A percentile compares a stretch with the other conserved stretches of the same genome.
Conservation (phyloP, 92 coral and sea anemone species). For the Paragorgia papillata region DNA sequence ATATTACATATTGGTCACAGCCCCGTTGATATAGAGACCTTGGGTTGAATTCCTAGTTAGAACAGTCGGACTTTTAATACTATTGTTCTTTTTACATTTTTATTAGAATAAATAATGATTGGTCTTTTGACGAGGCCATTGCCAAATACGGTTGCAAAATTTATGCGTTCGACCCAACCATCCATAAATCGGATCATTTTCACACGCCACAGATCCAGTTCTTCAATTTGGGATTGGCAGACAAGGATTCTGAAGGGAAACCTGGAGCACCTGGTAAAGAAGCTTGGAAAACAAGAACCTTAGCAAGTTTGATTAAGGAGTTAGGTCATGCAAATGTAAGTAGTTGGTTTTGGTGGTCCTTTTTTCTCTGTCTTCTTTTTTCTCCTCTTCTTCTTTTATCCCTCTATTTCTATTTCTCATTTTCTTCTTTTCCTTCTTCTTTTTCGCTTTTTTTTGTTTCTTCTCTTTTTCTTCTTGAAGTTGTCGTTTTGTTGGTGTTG, state of each 20-base stretch:
- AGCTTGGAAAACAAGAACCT: constrained; percentile 76
- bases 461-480: no score
- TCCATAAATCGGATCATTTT: constrained; percentile 62
- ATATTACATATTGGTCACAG: no score
- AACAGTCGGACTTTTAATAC: no score
- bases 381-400: no score
- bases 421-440: no score
- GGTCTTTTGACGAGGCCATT: constrained; percentile 88
- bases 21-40: no score
- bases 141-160: constrained; percentile 77
- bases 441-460: no score
- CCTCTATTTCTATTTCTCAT: no score
- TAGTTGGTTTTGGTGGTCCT: no score
- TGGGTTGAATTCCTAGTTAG: no score
- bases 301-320: constrained; percentile 63
- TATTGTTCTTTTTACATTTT: not conserved
- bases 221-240: constrained; percentile 71
- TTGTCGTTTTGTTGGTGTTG: no score
- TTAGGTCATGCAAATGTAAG: constrained; percentile 78
- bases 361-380: no score
- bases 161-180: constrained; percentile 86
- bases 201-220: constrained; percentile 68
- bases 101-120: constrained; percentile 83
- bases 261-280: constrained; percentile 28
- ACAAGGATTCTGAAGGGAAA: constrained; percentile 62